Base-by-base conservation (phyloP, 2,113 vertebrate species). In the Coptodon bakossiorum region DNA sequence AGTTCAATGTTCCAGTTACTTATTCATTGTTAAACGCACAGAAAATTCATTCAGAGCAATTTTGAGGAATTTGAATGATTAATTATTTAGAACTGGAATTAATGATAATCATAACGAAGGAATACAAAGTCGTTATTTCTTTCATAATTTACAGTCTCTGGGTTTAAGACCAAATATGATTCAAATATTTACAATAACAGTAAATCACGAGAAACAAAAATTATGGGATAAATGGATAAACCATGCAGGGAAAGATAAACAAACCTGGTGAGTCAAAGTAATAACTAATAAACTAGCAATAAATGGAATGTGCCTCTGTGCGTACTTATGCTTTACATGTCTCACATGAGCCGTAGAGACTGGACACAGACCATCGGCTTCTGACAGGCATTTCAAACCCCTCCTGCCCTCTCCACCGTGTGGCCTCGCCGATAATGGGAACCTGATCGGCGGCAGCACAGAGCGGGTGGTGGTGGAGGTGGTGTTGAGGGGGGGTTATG, bases 311-410 rank as follows among this genome's bases (percentile, higher is more conserved):
- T n/a, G 5, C 53, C 66, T 12, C 6, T 53, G 7, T 53, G 4
- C 48, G 38, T 27, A 5, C 56, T 68, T 12, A 6, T 59, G 24
- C 36, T 19, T 9, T 24, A 54, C 43, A 3, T 3, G 34, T 43
- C 79, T 71, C 78, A 81, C 57, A 80, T 86, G 61, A 73, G 66
- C 66, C 78, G 1, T 78, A 59, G 43, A 84, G 80, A 48, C 73
- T 9, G 57, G 90, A 91, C 89, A 91, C 85, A 89, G 92, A 89
- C 80, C 85, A 87, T 82, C 76, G 59, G 90, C 89, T 95, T 85
- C 90, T 94, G 90, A 91, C 31, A 84, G 90, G 56, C 93, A 27
- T 40, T 89, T 95, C 90, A 94, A 93, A 89, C 89, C 81, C 92
- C 31, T 86, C 92, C 89, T 66, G 52, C 87, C 83, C 90, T 85